A percentile compares a stretch with the other conserved stretches of the same genome.
These are phyloP conservation scores for Chrosomus eos DNA, from an alignment of 2,797 vertebrate genomes.

Conservation along the genomic window DNA sequence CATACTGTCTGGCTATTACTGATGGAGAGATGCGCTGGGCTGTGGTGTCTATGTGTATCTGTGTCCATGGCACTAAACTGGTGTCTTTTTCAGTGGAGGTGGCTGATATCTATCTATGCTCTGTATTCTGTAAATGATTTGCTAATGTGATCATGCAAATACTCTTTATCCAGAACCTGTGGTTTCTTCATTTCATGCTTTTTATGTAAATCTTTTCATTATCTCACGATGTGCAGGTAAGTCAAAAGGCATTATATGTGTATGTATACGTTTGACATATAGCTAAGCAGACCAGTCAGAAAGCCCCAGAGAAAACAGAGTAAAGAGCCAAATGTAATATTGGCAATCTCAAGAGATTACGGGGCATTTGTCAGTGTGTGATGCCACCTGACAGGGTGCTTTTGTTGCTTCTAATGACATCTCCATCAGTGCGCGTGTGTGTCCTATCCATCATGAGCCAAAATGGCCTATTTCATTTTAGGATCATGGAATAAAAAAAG, in stretches of 20 bases:
- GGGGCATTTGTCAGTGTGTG: slow-evolving; percentile 45
- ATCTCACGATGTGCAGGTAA: slow-evolving; percentile 20
- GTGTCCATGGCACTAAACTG: background rate
- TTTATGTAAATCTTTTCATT: slow-evolving; percentile 45
- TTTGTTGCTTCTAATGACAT: slow-evolving; percentile 50
- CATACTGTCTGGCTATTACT: slow-evolving; percentile 44
- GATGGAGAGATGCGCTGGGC: slow-evolving; percentile 10
- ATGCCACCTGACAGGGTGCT: slow-evolving; percentile 55
- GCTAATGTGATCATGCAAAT: slow-evolving; percentile 35
- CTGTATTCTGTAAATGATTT: background rate
- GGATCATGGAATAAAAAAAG: slow-evolving; percentile 75
- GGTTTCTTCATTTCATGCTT: slow-evolving; percentile 29
- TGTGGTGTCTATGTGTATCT: slow-evolving; percentile 14
- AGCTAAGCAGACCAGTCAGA: slow-evolving; percentile 42
- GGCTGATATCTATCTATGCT: background rate
- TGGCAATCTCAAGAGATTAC: slow-evolving; percentile 51
- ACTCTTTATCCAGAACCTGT: background rate
- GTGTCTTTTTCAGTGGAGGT: background rate
- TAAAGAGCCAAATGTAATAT: slow-evolving; percentile 50
- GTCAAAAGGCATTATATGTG: slow-evolving; percentile 26
- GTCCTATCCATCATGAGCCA: slow-evolving; percentile 76
- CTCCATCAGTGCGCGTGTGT: slow-evolving; percentile 33
- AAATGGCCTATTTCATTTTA: slow-evolving; percentile 77
- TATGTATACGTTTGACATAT: slow-evolving; percentile 40
- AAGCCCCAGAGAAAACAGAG: slow-evolving; percentile 43